phyloP scores from a whole-genome alignment of 2,797 vertebrate genomes.

The Leuciscus waleckii region DNA sequence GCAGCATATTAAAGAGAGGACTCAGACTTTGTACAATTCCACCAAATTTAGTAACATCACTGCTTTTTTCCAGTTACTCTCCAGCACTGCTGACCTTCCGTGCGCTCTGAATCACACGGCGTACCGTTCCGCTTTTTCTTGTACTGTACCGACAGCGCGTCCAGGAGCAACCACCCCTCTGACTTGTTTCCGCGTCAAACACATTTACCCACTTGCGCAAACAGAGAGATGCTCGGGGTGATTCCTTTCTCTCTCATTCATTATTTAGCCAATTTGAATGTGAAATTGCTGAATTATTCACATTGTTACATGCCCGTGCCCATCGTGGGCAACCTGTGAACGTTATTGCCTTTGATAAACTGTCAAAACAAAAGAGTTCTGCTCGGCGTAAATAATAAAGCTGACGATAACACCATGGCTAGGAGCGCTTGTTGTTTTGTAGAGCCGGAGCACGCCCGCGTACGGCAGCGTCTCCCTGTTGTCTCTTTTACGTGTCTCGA shows the following conservation, averaged over 20 bases:
- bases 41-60: not conserved
- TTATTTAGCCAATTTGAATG: conserved; percentile 37
- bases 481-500: conserved; percentile 18
- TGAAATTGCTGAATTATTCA: conserved; percentile 52
- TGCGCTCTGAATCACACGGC: not conserved
- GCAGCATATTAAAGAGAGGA: not conserved
- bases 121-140: not conserved
- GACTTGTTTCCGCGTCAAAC: conserved; percentile 25
- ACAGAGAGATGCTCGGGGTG: conserved; percentile 33
- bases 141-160: not conserved
- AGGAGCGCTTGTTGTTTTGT: conserved; percentile 35
- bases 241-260: conserved; percentile 47
- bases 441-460: not conserved
- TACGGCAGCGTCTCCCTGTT: conserved; percentile 25
- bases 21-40: not conserved
- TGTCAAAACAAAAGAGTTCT: conserved; percentile 38
- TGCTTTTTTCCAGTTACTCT: not conserved
- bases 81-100: not conserved
- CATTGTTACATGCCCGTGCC: conserved; percentile 14
- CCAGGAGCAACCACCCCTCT: conserved; percentile 3
- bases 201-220: conserved; percentile 28
- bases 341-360: conserved; percentile 50
- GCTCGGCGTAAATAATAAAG: conserved; percentile 27
- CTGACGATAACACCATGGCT: conserved; percentile 35
- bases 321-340: conserved; percentile 26